Percentiles rank a stretch among this genome's conserved stretches.
These are phyloP conservation scores for Phengaris alcon DNA, from an alignment of 2,888 invertebrate genomes.

Conservation along the genomic window DNA sequence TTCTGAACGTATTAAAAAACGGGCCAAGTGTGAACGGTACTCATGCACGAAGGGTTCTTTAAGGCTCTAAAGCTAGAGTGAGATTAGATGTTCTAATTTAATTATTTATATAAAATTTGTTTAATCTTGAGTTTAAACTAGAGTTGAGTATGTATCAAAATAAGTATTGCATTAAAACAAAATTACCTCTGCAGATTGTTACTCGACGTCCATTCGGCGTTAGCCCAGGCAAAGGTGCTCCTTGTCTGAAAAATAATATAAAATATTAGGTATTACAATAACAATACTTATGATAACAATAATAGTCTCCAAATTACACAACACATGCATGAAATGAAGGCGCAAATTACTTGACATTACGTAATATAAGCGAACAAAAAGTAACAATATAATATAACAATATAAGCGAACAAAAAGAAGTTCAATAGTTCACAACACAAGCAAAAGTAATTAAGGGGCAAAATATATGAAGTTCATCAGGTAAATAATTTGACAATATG, in stretches of 20 bases:
- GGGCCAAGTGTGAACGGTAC: too few species aligned
- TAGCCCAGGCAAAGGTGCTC: slow-evolving; percentile 81
- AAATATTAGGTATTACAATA: neutral
- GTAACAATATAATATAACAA: neutral
- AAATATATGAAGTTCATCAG: neutral
- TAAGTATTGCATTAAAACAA: neutral
- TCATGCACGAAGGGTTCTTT: neutral
- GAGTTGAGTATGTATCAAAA: neutral
- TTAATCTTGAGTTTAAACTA: neutral
- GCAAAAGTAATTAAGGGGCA: neutral
- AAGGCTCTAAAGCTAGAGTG: neutral
- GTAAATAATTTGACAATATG: neutral
- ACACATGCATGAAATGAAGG: neutral
- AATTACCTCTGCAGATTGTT: slow-evolving; percentile 81
- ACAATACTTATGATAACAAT: neutral
- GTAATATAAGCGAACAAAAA: neutral
- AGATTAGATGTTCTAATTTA: too few species aligned
- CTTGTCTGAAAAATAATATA: slow-evolving; percentile 14
- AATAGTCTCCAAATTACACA: neutral
- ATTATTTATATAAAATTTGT: too few species aligned
- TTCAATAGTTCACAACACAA: neutral
- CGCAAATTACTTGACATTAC: neutral
- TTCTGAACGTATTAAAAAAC: too few species aligned
- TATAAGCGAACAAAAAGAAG: neutral
- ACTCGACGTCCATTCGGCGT: slow-evolving; percentile 88